Conservation (phyloP, 2,113 vertebrate species). For the Cephalopterus ornatus region DNA sequence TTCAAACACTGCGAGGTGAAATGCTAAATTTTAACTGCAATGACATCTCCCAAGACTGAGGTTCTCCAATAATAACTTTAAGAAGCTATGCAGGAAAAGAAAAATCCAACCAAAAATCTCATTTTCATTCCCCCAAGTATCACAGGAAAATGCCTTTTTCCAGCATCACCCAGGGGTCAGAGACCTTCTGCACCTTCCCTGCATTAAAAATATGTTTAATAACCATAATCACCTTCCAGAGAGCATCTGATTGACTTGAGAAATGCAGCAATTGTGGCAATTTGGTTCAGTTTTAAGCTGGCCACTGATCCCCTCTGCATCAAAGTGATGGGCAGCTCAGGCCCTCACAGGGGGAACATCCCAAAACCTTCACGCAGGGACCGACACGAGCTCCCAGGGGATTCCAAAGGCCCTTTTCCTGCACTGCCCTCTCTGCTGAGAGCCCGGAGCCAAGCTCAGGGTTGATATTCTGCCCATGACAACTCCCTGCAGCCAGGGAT, state of each 20-base stretch:
- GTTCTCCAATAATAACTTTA: background rate
- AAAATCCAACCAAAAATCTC: background rate
- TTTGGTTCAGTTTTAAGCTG: background rate
- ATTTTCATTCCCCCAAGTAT: background rate
- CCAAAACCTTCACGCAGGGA: background rate
- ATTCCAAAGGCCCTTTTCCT: background rate
- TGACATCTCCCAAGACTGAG: fast-evolving
- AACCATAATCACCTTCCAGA: background rate
- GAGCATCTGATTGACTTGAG: background rate
- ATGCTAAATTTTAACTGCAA: background rate
- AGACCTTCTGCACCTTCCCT: background rate
- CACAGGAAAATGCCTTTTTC: background rate
- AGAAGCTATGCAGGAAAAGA: background rate
- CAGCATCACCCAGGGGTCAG: background rate
- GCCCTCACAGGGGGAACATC: background rate
- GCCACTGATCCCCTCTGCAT: background rate
- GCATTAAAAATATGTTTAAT: background rate
- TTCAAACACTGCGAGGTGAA: background rate
- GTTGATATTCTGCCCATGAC: background rate
- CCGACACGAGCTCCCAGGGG: background rate
- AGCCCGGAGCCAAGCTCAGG: too few relatives aligned
- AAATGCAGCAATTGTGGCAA: background rate
- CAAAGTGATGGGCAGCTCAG: background rate
- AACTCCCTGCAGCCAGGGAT: background rate
- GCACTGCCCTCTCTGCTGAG: background rate